These are phyloP conservation scores for Sarcophilus harrisii DNA, from an alignment of 2,797 vertebrate genomes.

Conservation along the genomic window DNA sequence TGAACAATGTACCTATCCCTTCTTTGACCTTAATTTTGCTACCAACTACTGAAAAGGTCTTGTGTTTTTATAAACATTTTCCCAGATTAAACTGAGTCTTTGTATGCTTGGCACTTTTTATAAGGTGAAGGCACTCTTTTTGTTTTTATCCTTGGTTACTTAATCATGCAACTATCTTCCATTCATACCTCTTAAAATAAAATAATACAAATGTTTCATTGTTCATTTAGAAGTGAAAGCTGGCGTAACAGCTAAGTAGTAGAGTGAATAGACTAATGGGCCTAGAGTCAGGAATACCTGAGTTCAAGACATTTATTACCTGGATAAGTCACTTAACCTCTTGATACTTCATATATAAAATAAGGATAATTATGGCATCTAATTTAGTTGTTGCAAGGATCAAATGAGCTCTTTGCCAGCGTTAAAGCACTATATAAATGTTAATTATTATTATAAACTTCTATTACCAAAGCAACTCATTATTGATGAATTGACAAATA, in stretches of 20 bases:
- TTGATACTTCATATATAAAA: neutral
- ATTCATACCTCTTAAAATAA: neutral
- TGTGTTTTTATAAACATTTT: neutral
- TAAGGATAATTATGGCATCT: neutral
- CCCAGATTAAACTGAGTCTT: neutral
- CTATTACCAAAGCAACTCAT: neutral
- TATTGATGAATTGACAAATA: neutral
- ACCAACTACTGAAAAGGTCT: neutral
- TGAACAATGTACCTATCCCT: neutral
- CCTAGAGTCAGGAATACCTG: neutral
- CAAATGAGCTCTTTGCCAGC: neutral
- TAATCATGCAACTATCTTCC: neutral
- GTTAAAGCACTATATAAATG: neutral
- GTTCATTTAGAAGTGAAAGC: neutral
- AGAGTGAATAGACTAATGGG: neutral
- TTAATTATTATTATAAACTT: neutral
- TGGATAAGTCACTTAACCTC: neutral
- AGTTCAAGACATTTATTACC: neutral
- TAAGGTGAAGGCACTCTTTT: neutral
- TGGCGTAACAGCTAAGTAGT: neutral
- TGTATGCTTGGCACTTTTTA: neutral
- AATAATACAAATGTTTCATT: neutral
- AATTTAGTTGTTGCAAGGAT: neutral
- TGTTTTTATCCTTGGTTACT: neutral
- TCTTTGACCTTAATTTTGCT: neutral